Conservation (phyloP, 2,888 invertebrate genomes). For the Mongoloraphidia duomilia region DNA sequence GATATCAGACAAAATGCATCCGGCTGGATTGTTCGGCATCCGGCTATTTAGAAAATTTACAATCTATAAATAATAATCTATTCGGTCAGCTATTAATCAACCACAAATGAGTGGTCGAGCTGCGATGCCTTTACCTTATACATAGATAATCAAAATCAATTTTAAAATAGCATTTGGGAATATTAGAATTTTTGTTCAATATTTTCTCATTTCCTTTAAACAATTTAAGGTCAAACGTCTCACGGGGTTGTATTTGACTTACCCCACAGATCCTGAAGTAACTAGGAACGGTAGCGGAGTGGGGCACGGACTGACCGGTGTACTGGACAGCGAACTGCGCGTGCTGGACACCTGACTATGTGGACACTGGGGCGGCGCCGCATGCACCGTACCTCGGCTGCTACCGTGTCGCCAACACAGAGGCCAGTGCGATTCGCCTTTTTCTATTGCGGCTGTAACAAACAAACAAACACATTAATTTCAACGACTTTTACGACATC, state of each 20-base stretch:
- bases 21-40: no score
- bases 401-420: conserved; percentile 29
- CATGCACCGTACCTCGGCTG: conserved; percentile 28
- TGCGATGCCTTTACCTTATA: no score
- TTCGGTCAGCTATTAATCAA: no score
- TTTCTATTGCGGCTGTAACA: conserved; percentile 27
- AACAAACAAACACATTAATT: conserved; percentile 6
- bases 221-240: no score
- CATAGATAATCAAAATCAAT: no score
- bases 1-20: no score
- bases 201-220: no score
- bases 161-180: no score
- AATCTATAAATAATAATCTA: no score
- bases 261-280: conserved; percentile 57
- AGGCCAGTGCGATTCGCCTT: conserved; percentile 21
- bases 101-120: no score
- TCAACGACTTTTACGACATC: not conserved
- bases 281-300: conserved; percentile 64
- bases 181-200: no score
- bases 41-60: no score
- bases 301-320: conserved; percentile 53
- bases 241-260: conserved; percentile 22
- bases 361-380: conserved; percentile 54
- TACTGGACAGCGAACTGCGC: conserved; percentile 46
- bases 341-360: conserved; percentile 56